Base-by-base conservation (phyloP, 2,888 invertebrate species). In the Zonitis immaculata region DNA sequence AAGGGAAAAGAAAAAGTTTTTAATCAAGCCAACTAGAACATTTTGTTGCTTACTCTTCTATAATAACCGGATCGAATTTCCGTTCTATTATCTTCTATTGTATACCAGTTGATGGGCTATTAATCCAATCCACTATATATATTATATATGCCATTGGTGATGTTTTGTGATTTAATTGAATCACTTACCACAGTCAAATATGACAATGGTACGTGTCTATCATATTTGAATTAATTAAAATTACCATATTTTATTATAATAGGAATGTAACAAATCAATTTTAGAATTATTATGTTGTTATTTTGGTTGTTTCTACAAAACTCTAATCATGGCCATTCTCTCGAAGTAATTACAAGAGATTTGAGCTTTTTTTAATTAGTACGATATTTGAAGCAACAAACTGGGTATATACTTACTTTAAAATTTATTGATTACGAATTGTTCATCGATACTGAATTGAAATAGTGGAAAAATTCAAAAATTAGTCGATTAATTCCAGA, bases 281-380 rank as follows among this genome's bases (percentile, higher is more conserved):
- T 22, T n/a, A n/a, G 22, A 5, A 22, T 22, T 22, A 22, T 22
- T 22, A 5, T 22, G 22, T 22, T 22, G 22, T 22, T 22, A 4
- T 22, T 22, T 22, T 22, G 22, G 22, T 3, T 3, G 22, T 3
- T 22, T 5, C 5, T 22, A n/a, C n/a, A n/a, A n/a, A n/a, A n/a
- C n/a, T n/a, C n/a, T n/a, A n/a, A n/a, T n/a, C n/a, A n/a, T 5
- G 22, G 22, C 22, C 22, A 5, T 5, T 4, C 3, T 22, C 22
- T 3, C 22, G 22, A 59, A 54, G 53, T 54, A 56, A 59, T 57
- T 59, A 59, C 49, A 51, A 55, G 54, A 51, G 55, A 54, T 53
- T 53, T 55, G 57, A 59, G 55, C 55, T 57, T 59, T 59, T n/a
- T 57, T 53, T 50, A 57, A 59, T 59, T 52, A 57, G 54, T 48